A percentile compares a stretch with the other conserved stretches of the same genome.
phyloP scores from a whole-genome alignment of 2,797 vertebrate species.

The Australoheros facetus region DNA sequence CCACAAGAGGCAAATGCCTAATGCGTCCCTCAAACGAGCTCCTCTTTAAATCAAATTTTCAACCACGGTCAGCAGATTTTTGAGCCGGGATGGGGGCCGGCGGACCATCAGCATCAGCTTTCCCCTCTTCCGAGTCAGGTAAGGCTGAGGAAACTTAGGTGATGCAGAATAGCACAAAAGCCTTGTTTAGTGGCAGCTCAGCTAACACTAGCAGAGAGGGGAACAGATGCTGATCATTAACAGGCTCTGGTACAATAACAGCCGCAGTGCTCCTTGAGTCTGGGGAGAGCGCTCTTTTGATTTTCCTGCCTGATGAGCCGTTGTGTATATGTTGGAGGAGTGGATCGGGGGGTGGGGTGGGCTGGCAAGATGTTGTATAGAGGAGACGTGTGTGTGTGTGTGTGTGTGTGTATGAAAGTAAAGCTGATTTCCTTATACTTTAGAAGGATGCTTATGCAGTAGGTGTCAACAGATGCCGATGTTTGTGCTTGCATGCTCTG shows the following conservation, averaged over 20 bases:
- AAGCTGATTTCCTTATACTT: constrained; percentile 33
- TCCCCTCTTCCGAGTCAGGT: constrained; percentile 16
- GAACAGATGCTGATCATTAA: constrained; percentile 81
- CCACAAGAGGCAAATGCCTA: constrained; percentile 22
- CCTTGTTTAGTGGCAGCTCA: constrained; percentile 61
- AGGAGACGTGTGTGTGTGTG: constrained; percentile 31
- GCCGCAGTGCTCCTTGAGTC: constrained; percentile 66
- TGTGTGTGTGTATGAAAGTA: constrained; percentile 19
- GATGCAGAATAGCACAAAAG: constrained; percentile 46
- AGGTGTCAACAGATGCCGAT: constrained; percentile 56
- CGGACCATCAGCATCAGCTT: constrained; percentile 13
- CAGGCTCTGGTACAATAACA: constrained; percentile 74
- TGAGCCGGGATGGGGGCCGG: not conserved
- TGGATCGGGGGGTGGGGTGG: constrained; percentile 8
- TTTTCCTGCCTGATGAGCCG: constrained; percentile 76
- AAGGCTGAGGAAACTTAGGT: constrained; percentile 36
- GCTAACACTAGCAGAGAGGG: constrained; percentile 61
- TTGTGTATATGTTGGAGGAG: constrained; percentile 64
- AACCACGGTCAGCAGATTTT: constrained; percentile 63
- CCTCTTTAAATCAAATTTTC: constrained; percentile 61
- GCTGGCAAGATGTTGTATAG: constrained; percentile 48
- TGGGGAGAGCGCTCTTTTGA: constrained; percentile 73
- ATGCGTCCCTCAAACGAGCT: constrained; percentile 48
- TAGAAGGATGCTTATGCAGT: constrained; percentile 26
- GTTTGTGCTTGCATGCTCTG: constrained; percentile 35